Base-by-base conservation (phyloP, 2,797 vertebrate species). In the Coccyzus lansbergi region DNA sequence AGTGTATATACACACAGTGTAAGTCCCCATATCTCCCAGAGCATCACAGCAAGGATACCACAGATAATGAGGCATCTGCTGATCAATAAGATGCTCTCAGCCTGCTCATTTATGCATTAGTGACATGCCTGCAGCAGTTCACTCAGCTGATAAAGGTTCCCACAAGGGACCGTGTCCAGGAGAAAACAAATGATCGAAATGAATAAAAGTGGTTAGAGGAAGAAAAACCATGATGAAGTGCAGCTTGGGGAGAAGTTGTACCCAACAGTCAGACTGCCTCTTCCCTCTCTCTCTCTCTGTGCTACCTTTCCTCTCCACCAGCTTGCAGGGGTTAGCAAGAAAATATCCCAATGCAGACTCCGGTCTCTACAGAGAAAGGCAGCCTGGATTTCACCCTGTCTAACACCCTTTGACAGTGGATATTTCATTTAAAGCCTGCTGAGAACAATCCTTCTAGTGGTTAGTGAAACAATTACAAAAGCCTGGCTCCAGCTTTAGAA, bases 31-130 rank as follows among this genome's bases (percentile, higher is more conserved):
- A 3, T 28, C 24, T 63, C 64, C 62, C 52, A 64, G 60, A 38
- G 75, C 34, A 79, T 40, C 60, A 40, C 74, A 83, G 68, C 70
- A 71, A 67, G 88, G 44, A 70, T 34, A 46, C 10, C 48, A 49
- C 52, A 79, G 88, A 90, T 95, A 96, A 93, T 0, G 0, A 93
- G 90, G 86, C 71, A 44, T 36, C 31, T 88, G 63, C 90, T 91
- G 83, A 94, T 94, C 95, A 94, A 85, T 93, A 87, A 7, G 58
- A 53, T 93, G 88, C 88, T 88, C 84, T 93, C 86, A 89, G 83
- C 48, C 71, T 85, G 75, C 64, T 92, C 83, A 80, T 93, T 95
- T 80, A 48, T 90, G 68, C 83, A 78, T 83, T 96, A 93, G 92
- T 87, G 75, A 94, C 95, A 94, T 69, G 91, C 60, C 64, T 87